These are phyloP conservation scores for Babylonia areolata DNA, from an alignment of 1,140 invertebrate species.

Conservation along the genomic window DNA sequence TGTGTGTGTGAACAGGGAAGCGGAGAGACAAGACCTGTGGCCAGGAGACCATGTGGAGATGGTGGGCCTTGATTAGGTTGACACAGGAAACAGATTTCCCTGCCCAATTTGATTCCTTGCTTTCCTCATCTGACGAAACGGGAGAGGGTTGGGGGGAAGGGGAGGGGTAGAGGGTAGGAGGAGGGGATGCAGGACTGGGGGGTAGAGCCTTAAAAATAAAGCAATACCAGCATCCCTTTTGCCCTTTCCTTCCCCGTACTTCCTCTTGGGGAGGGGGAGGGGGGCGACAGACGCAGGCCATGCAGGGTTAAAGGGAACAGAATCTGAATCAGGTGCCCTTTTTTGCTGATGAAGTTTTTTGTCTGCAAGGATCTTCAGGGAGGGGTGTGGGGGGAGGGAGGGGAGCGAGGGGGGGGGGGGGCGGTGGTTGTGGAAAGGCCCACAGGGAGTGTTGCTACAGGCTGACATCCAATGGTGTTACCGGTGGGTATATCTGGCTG, in stretches of 20 bases:
- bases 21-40: neutral
- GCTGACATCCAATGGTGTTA: conserved; percentile 12
- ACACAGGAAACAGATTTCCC: conserved; percentile 12
- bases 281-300: too few relatives aligned
- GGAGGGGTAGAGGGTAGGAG: too few relatives aligned
- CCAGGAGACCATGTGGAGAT: neutral
- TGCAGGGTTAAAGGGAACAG: too few relatives aligned
- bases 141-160: too few relatives aligned
- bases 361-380: neutral
- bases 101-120: neutral
- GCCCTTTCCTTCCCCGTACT: too few relatives aligned
- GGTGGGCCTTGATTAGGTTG: neutral
- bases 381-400: neutral
- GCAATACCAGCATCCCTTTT: too few relatives aligned
- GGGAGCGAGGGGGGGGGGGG: neutral
- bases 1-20: neutral
- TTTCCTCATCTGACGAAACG: neutral
- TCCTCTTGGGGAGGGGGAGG: too few relatives aligned
- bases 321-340: too few relatives aligned
- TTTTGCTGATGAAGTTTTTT: too few relatives aligned
- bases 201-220: too few relatives aligned
- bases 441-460: neutral
- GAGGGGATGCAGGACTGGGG: too few relatives aligned
- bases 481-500: neutral
- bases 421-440: neutral